phyloP scores from a whole-genome alignment of 2,797 vertebrate genomes.

The Antennarius maculatus region DNA sequence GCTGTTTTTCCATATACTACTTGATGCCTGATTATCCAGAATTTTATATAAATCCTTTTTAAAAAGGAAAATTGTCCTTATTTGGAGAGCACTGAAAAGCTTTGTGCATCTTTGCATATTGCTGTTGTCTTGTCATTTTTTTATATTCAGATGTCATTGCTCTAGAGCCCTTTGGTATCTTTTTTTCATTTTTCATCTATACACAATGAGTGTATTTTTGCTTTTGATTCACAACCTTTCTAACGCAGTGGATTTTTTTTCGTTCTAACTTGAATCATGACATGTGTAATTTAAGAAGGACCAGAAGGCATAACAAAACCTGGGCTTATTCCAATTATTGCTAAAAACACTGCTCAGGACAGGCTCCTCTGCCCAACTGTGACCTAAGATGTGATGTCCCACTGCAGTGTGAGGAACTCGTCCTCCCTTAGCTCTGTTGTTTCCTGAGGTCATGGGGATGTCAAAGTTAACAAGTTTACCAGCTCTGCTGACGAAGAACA shows the following conservation, averaged over 20 bases:
- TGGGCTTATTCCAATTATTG: constrained; percentile 50
- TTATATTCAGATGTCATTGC: no score
- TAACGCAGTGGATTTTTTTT: constrained; percentile 20
- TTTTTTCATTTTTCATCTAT: no score
- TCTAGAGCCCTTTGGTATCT: no score
- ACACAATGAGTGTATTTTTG: neutral
- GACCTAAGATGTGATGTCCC: constrained; percentile 12
- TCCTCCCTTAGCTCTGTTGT: neutral
- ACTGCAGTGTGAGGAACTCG: neutral
- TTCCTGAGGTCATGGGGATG: constrained; percentile 31
- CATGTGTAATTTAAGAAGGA: constrained; percentile 41
- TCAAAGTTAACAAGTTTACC: constrained; percentile 50
- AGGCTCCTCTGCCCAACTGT: constrained; percentile 7
- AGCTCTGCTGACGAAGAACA: constrained; percentile 31
- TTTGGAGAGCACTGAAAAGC: no score
- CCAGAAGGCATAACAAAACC: constrained; percentile 37
- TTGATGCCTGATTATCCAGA: no score
- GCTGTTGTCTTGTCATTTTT: no score
- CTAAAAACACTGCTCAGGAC: constrained; percentile 28
- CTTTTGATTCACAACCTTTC: constrained; percentile 22
- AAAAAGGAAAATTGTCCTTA: no score
- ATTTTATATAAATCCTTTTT: no score
- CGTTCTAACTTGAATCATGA: constrained; percentile 34
- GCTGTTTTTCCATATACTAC: no score
- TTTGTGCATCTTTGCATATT: no score